Percentiles rank a stretch among this genome's conserved stretches.
These are phyloP conservation scores for Helicoverpa assulta DNA, from an alignment of 2,888 invertebrate genomes.

Conservation along the genomic window DNA sequence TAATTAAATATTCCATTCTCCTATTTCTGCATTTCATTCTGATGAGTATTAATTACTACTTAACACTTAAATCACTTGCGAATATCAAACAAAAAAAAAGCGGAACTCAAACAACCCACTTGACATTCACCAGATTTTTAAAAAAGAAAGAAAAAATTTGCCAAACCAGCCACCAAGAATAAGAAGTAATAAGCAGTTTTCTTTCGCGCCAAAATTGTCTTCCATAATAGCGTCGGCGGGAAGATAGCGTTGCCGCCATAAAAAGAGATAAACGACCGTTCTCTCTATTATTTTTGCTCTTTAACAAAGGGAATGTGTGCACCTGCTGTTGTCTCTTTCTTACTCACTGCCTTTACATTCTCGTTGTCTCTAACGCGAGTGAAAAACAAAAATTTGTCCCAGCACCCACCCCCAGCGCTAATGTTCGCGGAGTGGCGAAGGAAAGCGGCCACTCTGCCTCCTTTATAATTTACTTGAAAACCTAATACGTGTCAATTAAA, in stretches of 20 bases:
- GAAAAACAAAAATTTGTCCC: constrained; percentile 88
- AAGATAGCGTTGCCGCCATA: constrained; percentile 89
- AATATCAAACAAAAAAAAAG: constrained; percentile 37
- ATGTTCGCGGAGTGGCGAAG: constrained; percentile 81
- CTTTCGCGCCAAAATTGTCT: constrained; percentile 90
- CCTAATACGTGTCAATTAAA: constrained; percentile 89
- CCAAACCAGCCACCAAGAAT: constrained; percentile 83
- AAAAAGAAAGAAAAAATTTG: constrained; percentile 67
- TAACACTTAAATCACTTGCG: constrained; percentile 28
- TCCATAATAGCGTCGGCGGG: constrained; percentile 88
- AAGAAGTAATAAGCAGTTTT: constrained; percentile 90
- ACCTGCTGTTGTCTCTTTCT: constrained; percentile 86
- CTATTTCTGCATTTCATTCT: no score
- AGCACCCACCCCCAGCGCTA: constrained; percentile 83
- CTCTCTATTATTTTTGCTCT: constrained; percentile 90
- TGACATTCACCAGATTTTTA: constrained; percentile 48
- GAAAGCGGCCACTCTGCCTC: constrained; percentile 79
- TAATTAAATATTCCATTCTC: no score
- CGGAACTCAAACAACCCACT: constrained; percentile 54
- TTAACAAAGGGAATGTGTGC: constrained; percentile 89
- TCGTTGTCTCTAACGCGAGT: constrained; percentile 77
- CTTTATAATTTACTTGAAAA: constrained; percentile 87
- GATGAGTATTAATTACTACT: constrained; percentile 31
- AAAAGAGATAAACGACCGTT: constrained; percentile 90
- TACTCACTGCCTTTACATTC: constrained; percentile 61